Evolutionary conservation across 1,140 invertebrate genomes (phyloP), one percentile per base, ranked within the genome.

Genomic region (Melanaphis sacchari): DNA sequence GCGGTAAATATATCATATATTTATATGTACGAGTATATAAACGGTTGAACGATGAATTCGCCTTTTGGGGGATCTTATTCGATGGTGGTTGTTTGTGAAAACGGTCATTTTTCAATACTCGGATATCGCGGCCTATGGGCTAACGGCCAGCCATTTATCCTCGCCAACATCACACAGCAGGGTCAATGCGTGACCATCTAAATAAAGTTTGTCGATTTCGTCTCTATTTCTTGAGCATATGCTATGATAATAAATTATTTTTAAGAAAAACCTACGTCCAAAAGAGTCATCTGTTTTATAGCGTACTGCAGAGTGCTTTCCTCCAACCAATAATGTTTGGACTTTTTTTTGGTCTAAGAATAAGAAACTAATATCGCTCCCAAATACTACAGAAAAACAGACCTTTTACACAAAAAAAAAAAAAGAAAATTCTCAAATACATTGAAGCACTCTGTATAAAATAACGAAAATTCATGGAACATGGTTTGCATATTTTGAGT

Each of bases 21-120:
- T 49, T 49, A 49, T 84, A 40, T 84, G 7, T 84, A 49, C 46
- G 46, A 21, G 11, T 11, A 43, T 87, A 41, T 18, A 87, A 31
- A 87, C 18, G 84, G 41, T 3, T 31, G 26, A 31, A 87, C 84
- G 41, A 87, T 15, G 84, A 46, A 15, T 18, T 76, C 59, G 15
- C 59, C 84, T 11, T 43, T 85, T 52, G 7, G 43, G 31, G n/a
- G 2, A 52, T 36, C 24, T 21, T 22, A 38, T 22, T n/a, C 46
- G 46, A 49, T 36, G n/a, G 46, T 46, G 46, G 46, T 88, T 88
- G 46, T 52, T 24, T 38, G 46, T 26, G 87, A 52, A 89, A 49
- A 49, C 87, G 46, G 87, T 89, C 87, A 89, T 89, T 89, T 89
- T 89, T 89, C 87, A 89, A 89, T 89, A 49, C 46, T 89, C 87